Evolutionary conservation across 2,888 invertebrate genomes (phyloP), one percentile per base, ranked within the genome.

Genomic region (Pseudoips prasinana): DNA sequence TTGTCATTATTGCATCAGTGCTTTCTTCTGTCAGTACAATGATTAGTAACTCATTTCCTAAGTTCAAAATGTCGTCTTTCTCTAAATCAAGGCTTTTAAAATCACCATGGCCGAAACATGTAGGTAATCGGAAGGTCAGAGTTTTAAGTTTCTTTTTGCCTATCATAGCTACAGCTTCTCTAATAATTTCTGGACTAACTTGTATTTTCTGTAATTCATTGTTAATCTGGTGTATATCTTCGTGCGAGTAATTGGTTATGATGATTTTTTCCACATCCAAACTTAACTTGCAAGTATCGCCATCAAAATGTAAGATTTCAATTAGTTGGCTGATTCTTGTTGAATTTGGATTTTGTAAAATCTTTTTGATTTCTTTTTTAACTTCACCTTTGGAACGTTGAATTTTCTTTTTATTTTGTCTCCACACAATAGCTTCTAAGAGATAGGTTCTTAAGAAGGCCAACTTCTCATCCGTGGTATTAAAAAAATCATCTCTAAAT

Each of bases 401-500:
- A n/a, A 36, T 34, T 46, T 47, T 46, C n/a, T n/a, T n/a, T 33
- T 50, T 51, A 19, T 48, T 37, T 29, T 56, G 33, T 19, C 46
- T 50, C 22, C 49, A 36, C 10, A 55, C 37, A 10, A 61, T 43
- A 44, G 57, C 50, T 20, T 38, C 47, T 20, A 33, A 62, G 20
- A 67, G 53, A 8, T 51, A 42, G 26, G 63, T 50, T 37, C 41
- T 53, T 17, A 71, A 33, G 10, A 38, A 38, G 0, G 23, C 19
- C 22, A 62, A 34, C 29, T 49, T 39, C 5, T 38, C 22, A 4
- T 64, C 53, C 4, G 51, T 36, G 7, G 43, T 57, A 7, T 44
- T 33, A 29, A 70, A 68, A 43, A 71, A 70, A 0, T 51, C 50
- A 1, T 40, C 25, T 2, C 51, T 52, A 40, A 71, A 68, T 37